Conservation (phyloP, 2,113 vertebrate species). For the Scomber scombrus region DNA sequence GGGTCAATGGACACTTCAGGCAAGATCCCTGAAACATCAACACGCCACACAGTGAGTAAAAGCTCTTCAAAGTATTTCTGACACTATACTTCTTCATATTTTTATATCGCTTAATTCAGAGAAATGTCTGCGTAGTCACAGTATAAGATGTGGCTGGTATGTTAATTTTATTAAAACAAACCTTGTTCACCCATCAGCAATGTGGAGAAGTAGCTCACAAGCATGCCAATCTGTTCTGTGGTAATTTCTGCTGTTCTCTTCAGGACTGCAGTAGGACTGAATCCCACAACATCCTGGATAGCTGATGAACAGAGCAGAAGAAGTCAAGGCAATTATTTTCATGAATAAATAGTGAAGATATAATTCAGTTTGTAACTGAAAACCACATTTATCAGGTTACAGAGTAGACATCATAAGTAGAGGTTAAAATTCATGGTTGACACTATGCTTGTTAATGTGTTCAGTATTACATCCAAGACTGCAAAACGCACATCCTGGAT, state of each 20-base stretch:
- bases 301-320: constrained; percentile 44
- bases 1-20: constrained; percentile 80
- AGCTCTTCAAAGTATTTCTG: not conserved
- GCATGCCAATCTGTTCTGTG: constrained; percentile 69
- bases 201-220: constrained; percentile 66
- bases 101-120: not conserved
- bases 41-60: not conserved
- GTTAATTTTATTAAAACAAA: constrained; percentile 31
- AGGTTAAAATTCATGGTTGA: not conserved
- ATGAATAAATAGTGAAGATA: not conserved
- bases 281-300: constrained; percentile 65
- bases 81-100: not conserved
- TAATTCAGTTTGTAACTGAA: not conserved
- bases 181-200: constrained; percentile 72
- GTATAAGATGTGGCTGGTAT: not conserved
- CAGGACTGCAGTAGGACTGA: constrained; percentile 71
- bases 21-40: constrained; percentile 69
- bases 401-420: not conserved
- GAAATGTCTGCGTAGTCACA: not conserved
- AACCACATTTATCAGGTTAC: not conserved
- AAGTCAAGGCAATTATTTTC: not conserved
- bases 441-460: constrained; percentile 59
- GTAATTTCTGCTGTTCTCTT: constrained; percentile 69
- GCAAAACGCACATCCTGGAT: constrained; percentile 57
- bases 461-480: constrained; percentile 63